Base-by-base conservation (phyloP, 2,888 invertebrate genomes). In the Cistogaster globosa region DNA sequence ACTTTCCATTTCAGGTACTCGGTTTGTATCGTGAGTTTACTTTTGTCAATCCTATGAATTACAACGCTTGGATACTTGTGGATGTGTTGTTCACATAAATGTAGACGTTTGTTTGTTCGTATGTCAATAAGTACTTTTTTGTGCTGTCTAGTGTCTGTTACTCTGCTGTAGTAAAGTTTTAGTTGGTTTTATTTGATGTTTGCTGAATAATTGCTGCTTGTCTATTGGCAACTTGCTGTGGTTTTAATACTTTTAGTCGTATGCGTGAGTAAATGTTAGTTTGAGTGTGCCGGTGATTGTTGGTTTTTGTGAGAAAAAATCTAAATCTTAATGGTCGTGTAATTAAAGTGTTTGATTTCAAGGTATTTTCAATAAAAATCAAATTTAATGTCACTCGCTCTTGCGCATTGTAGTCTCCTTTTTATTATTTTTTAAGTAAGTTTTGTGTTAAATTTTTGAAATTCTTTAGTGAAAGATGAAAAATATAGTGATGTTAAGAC, bases 301-400 rank as follows among this genome's bases (percentile, higher is more conserved):
- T 55, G 57, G 53, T 76, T 32, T 72, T 67, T 76, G 82, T 80
- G 60, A 80, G 74, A 80, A 80, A 78, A 71, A 71, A 62, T 78
- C 42, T 69, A 36, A 83, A 83, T 83, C 82, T 76, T 83, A 83
- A 77, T 83, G 82, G 82, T 72, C 76, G 71, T 71, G 82, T 77
- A 83, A 83, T 83, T 83, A 83, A 83, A 83, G 82, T 83, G 82
- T 83, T 83, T 76, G 82, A 83, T 83, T 83, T 83, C 76, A 83
- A 83, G 82, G 82, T 77, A 83, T 83, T 83, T 77, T 83, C 71
- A 77, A 83, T 77, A 77, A 77, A 83, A 83, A 77, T 83, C 77
- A 83, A 83, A 83, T 83, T 83, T 77, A 77, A 83, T 83, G 82
- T 83, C 71, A 83, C 82, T 83, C 82, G 72, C 12, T 42, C 42